Percentiles rank a stretch among this genome's conserved stretches.
Conservation (phyloP, 1,140 invertebrate species). For the Diuraphis noxia region DNA sequence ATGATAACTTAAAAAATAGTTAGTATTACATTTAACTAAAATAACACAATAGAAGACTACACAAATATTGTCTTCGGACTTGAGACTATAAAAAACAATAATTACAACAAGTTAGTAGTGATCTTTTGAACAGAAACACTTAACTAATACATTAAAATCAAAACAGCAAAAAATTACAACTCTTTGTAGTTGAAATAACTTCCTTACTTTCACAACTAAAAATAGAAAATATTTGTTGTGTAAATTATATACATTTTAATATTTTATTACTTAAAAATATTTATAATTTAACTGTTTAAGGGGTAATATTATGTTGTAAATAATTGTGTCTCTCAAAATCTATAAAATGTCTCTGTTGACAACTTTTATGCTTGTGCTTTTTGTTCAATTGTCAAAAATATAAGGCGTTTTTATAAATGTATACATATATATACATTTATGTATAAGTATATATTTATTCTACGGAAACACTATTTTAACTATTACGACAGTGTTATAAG, state of each 20-base stretch:
- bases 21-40: constrained; percentile 31
- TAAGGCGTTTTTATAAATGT: neutral
- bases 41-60: constrained; percentile 38
- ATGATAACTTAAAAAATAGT: constrained; percentile 13
- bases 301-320: neutral
- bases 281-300: neutral
- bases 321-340: neutral
- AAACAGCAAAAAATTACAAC: neutral
- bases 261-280: neutral
- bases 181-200: neutral
- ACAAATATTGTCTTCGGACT: constrained; percentile 10
- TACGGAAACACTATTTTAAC: neutral
- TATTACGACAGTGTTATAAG: constrained; percentile 19
- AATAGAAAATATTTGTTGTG: neutral
- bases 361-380: neutral
- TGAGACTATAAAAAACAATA: constrained; percentile 13
- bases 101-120: constrained; percentile 11
- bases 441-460: neutral
- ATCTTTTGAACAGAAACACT: constrained; percentile 6
- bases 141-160: neutral
- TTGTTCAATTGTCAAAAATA: neutral
- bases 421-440: neutral
- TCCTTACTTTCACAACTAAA: neutral
- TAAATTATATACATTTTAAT: constrained; percentile 29
- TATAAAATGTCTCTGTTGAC: neutral